Percentiles rank a stretch among this genome's conserved stretches.
Evolutionary conservation across 2,113 vertebrate species (phyloP).

Genomic region (Stigmatopora nigra): DNA sequence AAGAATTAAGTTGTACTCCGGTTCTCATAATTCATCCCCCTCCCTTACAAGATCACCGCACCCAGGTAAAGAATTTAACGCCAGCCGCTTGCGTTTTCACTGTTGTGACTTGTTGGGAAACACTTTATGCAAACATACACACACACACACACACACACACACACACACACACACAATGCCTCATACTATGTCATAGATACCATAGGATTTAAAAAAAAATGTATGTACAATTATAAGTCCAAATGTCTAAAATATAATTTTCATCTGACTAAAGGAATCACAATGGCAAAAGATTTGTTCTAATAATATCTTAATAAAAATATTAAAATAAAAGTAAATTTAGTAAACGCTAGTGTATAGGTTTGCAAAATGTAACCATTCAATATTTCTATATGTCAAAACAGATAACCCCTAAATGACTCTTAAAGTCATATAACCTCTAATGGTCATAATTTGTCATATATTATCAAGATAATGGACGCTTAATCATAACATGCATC

Average conservation of each 20-base stretch:
- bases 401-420: too few relatives aligned
- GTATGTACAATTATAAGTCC: too few relatives aligned
- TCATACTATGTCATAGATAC: neutral
- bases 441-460: neutral
- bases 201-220: too few relatives aligned
- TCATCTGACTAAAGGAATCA: too few relatives aligned
- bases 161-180: neutral
- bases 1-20: too few relatives aligned
- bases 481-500: neutral
- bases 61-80: constrained; percentile 6
- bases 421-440: neutral
- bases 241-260: too few relatives aligned
- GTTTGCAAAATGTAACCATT: too few relatives aligned
- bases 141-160: neutral
- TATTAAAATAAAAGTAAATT: too few relatives aligned
- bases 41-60: neutral
- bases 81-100: neutral
- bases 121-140: neutral
- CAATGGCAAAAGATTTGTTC: too few relatives aligned
- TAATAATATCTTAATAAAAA: too few relatives aligned
- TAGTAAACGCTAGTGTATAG: too few relatives aligned
- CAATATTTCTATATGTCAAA: too few relatives aligned
- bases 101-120: constrained; percentile 5
- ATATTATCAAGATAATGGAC: neutral
- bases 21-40: neutral